These are phyloP conservation scores for Thalassophryne amazonica DNA, from an alignment of 2,797 vertebrate species.

Conservation along the genomic window DNA sequence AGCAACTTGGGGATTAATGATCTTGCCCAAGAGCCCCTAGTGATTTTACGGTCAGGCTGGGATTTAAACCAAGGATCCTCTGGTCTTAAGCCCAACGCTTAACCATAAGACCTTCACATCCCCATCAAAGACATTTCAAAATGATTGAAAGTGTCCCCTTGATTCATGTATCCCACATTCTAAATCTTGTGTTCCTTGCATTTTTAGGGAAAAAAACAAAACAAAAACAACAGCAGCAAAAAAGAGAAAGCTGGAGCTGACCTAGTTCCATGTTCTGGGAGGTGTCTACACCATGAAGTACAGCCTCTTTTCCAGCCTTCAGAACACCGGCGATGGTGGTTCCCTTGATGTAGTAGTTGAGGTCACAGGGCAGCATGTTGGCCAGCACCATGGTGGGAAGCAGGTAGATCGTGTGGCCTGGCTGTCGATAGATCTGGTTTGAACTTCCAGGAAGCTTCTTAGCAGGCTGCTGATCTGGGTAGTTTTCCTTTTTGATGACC, in stretches of 20 bases:
- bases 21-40: no score
- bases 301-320: conserved; percentile 90
- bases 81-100: no score
- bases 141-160: no score
- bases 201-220: no score
- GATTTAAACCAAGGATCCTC: no score
- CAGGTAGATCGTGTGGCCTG: conserved; percentile 92
- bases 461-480: conserved; percentile 93
- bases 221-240: no score
- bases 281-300: conserved; percentile 89
- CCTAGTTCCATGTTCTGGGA: conserved; percentile 96
- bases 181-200: no score
- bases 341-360: conserved; percentile 93
- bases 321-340: conserved; percentile 85
- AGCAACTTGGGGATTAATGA: no score
- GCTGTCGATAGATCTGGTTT: conserved; percentile 94
- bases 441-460: conserved; percentile 84
- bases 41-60: no score
- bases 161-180: no score
- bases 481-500: conserved; percentile 95
- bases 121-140: no score
- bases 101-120: no score
- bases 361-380: conserved; percentile 93
- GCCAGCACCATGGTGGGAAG: conserved; percentile 92
- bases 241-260: conserved; percentile 65